Evolutionary conservation across 2,113 vertebrate genomes (phyloP).

Genomic region (Nothocercus nigrocapillus): DNA sequence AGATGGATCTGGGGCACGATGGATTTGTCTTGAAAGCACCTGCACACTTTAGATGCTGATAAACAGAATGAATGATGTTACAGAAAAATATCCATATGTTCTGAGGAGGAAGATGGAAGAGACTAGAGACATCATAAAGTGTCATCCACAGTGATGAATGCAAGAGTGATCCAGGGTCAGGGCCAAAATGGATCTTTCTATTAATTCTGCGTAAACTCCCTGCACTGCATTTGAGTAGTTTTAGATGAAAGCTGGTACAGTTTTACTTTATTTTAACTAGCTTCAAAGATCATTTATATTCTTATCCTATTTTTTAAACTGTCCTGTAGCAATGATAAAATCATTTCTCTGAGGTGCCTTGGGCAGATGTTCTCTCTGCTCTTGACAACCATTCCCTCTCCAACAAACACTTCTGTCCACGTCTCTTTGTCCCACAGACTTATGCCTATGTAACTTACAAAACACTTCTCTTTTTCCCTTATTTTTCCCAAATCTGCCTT

Average conservation of each 20-base stretch:
- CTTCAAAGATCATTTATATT: not conserved
- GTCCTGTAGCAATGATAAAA: not conserved
- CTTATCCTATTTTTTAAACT: not conserved
- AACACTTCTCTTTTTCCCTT: not conserved
- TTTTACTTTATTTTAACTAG: not conserved
- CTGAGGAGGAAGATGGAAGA: not conserved
- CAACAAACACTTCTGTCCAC: not conserved
- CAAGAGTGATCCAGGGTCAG: not conserved
- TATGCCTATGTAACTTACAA: not conserved
- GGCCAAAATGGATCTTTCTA: not conserved
- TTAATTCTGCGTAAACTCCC: not conserved
- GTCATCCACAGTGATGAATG: not conserved
- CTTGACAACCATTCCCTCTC: not conserved
- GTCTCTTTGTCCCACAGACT: not conserved
- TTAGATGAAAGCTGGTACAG: not conserved
- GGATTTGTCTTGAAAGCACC: not conserved
- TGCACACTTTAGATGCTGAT: conserved; percentile 17
- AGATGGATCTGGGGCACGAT: not conserved
- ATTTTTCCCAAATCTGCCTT: not conserved
- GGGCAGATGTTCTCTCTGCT: not conserved
- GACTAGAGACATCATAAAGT: not conserved
- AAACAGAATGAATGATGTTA: conserved; percentile 33
- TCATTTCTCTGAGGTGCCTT: not conserved
- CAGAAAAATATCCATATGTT: conserved; percentile 2
- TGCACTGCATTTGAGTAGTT: not conserved